Percentiles rank a stretch among this genome's conserved stretches.
Evolutionary conservation across 2,113 vertebrate species (phyloP).

Genomic region (Uropsilus gracilis): DNA sequence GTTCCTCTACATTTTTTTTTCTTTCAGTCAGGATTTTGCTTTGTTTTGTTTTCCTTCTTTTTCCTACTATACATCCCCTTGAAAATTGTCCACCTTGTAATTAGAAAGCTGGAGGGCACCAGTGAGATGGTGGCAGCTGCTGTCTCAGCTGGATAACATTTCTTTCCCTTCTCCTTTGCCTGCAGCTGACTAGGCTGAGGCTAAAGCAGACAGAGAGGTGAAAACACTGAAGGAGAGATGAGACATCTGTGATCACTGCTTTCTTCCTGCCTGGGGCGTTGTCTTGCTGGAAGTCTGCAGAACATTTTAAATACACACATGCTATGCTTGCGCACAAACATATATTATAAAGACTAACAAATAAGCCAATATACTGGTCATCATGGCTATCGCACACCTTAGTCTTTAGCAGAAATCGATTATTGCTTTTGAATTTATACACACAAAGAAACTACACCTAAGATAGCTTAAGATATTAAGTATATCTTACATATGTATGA

Average conservation of each 20-base stretch:
- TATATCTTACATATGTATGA: conserved; percentile 52
- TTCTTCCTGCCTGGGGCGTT: background rate
- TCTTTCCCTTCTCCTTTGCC: background rate
- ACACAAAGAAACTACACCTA: conserved; percentile 32
- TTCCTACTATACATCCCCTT: conserved; percentile 57
- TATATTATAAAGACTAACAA: background rate
- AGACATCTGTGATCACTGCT: conserved; percentile 58
- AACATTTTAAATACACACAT: background rate
- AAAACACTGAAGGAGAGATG: conserved; percentile 36
- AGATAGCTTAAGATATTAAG: conserved; percentile 38
- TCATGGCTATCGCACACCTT: background rate
- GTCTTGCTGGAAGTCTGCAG: background rate
- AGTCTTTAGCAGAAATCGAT: conserved; percentile 58
- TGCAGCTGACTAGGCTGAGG: conserved; percentile 46
- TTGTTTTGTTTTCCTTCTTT: conserved; percentile 52
- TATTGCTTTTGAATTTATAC: conserved; percentile 53
- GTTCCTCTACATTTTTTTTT: background rate
- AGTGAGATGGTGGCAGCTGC: conserved; percentile 57
- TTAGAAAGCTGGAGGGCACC: conserved; percentile 66
- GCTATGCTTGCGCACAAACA: too few species aligned
- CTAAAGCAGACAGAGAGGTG: conserved; percentile 40
- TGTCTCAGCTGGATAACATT: conserved; percentile 57
- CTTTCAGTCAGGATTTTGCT: conserved; percentile 27
- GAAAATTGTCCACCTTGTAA: conserved; percentile 64
- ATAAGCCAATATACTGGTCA: background rate